These are phyloP conservation scores for Cheirogaleus medius DNA, from an alignment of 2,113 vertebrate genomes.

Conservation along the genomic window DNA sequence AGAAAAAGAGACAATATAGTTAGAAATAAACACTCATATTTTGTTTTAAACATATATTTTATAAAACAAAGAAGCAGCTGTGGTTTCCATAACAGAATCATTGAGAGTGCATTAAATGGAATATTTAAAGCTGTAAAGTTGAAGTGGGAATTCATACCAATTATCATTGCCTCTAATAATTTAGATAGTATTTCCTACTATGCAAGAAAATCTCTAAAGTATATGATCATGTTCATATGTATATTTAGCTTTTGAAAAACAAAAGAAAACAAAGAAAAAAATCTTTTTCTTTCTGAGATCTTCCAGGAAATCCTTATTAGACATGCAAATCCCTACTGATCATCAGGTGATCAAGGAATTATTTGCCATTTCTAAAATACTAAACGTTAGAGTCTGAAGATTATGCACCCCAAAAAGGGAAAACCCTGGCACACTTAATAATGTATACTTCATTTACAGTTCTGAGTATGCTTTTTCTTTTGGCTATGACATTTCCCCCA, in stretches of 20 bases:
- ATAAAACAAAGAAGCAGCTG: slow-evolving; percentile 63
- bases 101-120: neutral
- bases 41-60: slow-evolving; percentile 68
- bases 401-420: slow-evolving; percentile 69
- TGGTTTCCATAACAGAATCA: slow-evolving; percentile 57
- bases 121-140: slow-evolving; percentile 64
- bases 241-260: slow-evolving; percentile 45
- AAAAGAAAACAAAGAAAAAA: slow-evolving; percentile 46
- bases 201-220: slow-evolving; percentile 42
- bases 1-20: slow-evolving; percentile 13
- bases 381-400: slow-evolving; percentile 75
- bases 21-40: slow-evolving; percentile 66
- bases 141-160: slow-evolving; percentile 45
- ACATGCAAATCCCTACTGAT: slow-evolving; percentile 35
- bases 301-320: slow-evolving; percentile 47
- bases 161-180: slow-evolving; percentile 70
- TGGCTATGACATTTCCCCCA: slow-evolving; percentile 76
- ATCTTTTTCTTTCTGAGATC: slow-evolving; percentile 29
- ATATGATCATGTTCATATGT: slow-evolving; percentile 58
- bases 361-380: slow-evolving; percentile 77
- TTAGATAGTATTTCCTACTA: slow-evolving; percentile 66
- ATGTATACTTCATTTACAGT: slow-evolving; percentile 83
- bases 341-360: slow-evolving; percentile 68
- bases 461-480: slow-evolving; percentile 73
- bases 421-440: slow-evolving; percentile 80